These are phyloP conservation scores for Macroglossus sobrinus DNA, from an alignment of 2,113 vertebrate species.

Conservation along the genomic window DNA sequence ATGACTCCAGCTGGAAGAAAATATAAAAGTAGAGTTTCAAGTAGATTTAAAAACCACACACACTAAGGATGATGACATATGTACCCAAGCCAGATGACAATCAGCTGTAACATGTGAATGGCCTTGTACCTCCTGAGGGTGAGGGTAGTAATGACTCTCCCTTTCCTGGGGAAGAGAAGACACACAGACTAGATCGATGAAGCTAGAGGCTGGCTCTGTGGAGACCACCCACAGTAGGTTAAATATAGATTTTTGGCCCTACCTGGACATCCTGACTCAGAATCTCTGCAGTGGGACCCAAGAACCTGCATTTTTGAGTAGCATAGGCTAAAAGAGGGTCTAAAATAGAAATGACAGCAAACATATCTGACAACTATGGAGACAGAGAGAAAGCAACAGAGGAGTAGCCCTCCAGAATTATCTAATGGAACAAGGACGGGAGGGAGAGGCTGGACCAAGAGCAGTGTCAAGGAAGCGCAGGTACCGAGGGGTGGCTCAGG, in stretches of 20 bases:
- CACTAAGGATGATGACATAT: not conserved
- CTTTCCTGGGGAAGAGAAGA: not conserved
- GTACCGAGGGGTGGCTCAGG: not conserved
- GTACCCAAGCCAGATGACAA: not conserved
- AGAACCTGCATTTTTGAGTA: not conserved
- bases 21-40: not conserved
- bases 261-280: not conserved
- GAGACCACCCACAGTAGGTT: not conserved
- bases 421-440: rapidly evolving
- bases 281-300: not conserved
- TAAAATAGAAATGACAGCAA: not conserved
- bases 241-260: not conserved
- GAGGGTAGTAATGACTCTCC: not conserved
- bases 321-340: not conserved
- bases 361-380: not conserved
- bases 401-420: not conserved
- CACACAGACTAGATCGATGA: not conserved
- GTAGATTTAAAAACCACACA: not conserved
- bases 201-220: not conserved
- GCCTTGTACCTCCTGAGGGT: not conserved
- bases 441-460: not conserved
- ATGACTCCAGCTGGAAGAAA: not conserved
- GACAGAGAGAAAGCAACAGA: not conserved
- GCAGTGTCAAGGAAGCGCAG: not conserved
- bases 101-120: not conserved